These are phyloP conservation scores for Gallinago media DNA, from an alignment of 2,113 vertebrate genomes.

Conservation along the genomic window DNA sequence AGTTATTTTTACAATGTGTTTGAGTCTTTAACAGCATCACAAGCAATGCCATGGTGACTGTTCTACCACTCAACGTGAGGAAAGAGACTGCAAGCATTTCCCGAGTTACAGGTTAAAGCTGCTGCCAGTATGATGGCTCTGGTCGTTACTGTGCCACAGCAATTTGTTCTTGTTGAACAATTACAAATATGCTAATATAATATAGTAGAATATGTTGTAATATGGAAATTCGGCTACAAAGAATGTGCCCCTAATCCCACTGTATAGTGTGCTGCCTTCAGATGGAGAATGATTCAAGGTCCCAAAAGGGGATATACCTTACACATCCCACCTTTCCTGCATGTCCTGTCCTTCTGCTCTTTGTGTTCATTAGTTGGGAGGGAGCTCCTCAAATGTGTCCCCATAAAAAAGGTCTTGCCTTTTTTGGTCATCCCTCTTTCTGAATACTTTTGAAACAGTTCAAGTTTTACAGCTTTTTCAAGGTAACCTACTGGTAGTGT, in stretches of 20 bases:
- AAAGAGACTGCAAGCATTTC: background rate
- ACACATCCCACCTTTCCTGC: accelerated
- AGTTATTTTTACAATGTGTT: background rate
- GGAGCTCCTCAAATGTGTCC: background rate
- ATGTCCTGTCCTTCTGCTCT: accelerated
- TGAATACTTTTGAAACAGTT: background rate
- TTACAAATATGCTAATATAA: background rate
- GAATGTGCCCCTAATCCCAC: accelerated
- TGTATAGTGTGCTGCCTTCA: background rate
- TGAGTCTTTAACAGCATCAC: background rate
- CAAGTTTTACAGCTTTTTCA: background rate
- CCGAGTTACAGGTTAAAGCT: background rate
- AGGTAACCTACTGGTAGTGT: background rate
- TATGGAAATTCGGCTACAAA: background rate
- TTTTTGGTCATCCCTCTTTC: background rate
- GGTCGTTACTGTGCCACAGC: background rate
- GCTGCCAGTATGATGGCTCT: background rate
- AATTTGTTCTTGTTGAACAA: background rate
- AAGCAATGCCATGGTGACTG: background rate
- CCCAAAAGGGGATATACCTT: background rate
- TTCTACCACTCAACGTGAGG: background rate
- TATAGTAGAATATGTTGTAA: no score
- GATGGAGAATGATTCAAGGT: background rate
- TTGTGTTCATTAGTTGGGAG: accelerated
- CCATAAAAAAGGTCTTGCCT: background rate